Evolutionary conservation across 2,113 vertebrate species (phyloP).

Genomic region (Oryzias woworae): DNA sequence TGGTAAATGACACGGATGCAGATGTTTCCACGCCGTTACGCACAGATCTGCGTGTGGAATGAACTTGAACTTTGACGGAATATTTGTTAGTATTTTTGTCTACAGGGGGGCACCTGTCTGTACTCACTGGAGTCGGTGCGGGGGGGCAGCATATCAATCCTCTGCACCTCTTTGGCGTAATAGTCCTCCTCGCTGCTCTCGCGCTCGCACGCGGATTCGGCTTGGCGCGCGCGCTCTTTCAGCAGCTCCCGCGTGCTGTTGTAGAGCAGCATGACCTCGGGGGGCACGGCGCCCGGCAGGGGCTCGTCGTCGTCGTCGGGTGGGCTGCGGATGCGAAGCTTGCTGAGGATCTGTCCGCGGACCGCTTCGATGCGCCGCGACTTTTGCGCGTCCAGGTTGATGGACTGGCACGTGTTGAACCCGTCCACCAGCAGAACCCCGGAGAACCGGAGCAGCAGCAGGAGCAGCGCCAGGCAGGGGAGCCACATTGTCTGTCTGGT

Average conservation of each 20-base stretch:
- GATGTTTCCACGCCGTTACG: background rate
- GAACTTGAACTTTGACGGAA: no score
- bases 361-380: slow-evolving; percentile 97
- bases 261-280: slow-evolving; percentile 95
- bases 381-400: slow-evolving; percentile 97
- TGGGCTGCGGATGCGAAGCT: slow-evolving; percentile 93
- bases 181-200: slow-evolving; percentile 98
- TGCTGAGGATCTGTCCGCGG: slow-evolving; percentile 97
- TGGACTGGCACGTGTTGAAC: slow-evolving; percentile 94
- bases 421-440: slow-evolving; percentile 80
- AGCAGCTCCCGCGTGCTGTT: slow-evolving; percentile 98
- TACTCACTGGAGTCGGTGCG: slow-evolving; percentile 76
- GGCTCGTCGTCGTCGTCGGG: slow-evolving; percentile 74
- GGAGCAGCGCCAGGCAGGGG: slow-evolving; percentile 74
- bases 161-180: slow-evolving; percentile 97
- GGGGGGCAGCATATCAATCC: slow-evolving; percentile 89
- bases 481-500: slow-evolving; percentile 66
- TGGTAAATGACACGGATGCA: no score
- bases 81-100: no score
- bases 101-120: background rate
- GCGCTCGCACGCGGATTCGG: slow-evolving; percentile 86
- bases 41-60: background rate
- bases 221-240: slow-evolving; percentile 84
- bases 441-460: slow-evolving; percentile 86
- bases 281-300: slow-evolving; percentile 81